phyloP scores from a whole-genome alignment of 2,888 invertebrate species.

The Podabrus alpinus region DNA sequence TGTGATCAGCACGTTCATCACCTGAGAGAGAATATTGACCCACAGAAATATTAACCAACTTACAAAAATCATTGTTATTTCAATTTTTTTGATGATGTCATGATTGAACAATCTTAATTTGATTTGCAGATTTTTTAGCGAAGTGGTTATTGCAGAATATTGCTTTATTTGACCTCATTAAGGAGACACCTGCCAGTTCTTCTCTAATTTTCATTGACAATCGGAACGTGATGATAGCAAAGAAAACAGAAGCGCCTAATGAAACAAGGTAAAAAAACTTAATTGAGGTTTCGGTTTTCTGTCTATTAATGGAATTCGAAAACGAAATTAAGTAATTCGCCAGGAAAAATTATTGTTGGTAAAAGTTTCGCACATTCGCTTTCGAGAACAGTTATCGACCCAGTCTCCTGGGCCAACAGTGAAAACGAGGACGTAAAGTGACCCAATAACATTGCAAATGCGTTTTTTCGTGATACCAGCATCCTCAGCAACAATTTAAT shows the following conservation, averaged over 20 bases:
- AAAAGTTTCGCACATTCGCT: slow-evolving; percentile 22
- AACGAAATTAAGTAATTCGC: neutral
- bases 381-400: slow-evolving; percentile 32
- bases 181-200: neutral
- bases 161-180: neutral
- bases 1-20: neutral
- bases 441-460: slow-evolving; percentile 38
- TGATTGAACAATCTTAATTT: neutral
- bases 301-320: neutral
- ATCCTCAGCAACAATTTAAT: neutral
- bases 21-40: neutral
- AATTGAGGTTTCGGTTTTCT: neutral
- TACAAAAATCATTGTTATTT: neutral
- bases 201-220: neutral
- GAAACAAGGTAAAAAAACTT: neutral
- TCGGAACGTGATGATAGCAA: neutral
- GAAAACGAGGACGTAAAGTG: slow-evolving; percentile 43
- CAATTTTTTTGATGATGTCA: neutral
- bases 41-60: slow-evolving; percentile 1
- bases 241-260: neutral
- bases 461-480: neutral
- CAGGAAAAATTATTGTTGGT: neutral
- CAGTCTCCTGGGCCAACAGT: slow-evolving; percentile 31
- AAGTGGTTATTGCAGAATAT: neutral
- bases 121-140: neutral